phyloP scores from a whole-genome alignment of 2,888 invertebrate genomes.

The Bellardia bayeri region DNA sequence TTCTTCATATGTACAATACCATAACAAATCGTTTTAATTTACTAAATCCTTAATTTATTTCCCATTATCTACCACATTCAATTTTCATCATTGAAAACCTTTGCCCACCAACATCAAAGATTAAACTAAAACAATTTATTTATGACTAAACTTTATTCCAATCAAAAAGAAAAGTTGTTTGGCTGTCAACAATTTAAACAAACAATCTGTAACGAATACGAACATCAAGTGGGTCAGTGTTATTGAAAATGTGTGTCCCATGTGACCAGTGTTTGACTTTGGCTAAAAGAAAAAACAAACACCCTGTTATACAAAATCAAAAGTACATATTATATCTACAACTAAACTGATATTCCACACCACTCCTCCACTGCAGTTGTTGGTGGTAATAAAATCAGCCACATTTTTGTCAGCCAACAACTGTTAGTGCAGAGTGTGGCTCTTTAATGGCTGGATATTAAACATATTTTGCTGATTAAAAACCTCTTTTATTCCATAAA shows the following conservation, averaged over 20 bases:
- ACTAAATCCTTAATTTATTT: background rate
- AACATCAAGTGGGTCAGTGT: constrained; percentile 73
- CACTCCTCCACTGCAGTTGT: background rate
- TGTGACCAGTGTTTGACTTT: constrained; percentile 51
- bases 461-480: constrained; percentile 70
- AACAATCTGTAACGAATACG: constrained; percentile 51
- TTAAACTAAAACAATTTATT: constrained; percentile 51
- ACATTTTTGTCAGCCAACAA: background rate
- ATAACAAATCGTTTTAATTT: no score
- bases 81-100: constrained; percentile 9
- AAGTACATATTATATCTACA: background rate
- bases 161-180: constrained; percentile 5
- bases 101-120: constrained; percentile 57
- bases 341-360: background rate
- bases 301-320: background rate
- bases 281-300: constrained; percentile 32
- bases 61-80: background rate
- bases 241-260: constrained; percentile 65
- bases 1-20: background rate
- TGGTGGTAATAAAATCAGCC: constrained; percentile 11
- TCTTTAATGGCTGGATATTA: constrained; percentile 32
- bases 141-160: constrained; percentile 51
- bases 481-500: constrained; percentile 29
- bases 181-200: constrained; percentile 55
- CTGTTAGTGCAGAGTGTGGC: background rate